Conservation (phyloP, 2,113 vertebrate species). For the Athene cunicularia region DNA sequence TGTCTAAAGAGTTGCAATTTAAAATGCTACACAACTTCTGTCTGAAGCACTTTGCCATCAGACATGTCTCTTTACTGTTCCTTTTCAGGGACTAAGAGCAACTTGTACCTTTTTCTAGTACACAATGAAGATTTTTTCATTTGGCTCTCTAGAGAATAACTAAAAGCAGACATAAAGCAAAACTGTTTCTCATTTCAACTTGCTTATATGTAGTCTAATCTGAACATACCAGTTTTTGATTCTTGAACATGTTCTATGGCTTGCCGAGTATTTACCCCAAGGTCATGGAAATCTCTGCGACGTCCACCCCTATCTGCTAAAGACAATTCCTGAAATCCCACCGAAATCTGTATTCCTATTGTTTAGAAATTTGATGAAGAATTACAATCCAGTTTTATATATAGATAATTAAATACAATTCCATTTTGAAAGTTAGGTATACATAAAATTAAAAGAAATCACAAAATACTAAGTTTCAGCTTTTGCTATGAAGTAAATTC, state of each 20-base stretch:
- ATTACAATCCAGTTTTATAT: not conserved
- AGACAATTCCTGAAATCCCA: constrained; percentile 87
- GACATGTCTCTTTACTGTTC: not conserved
- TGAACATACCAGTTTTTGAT: constrained; percentile 83
- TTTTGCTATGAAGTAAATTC: not conserved
- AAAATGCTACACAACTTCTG: not conserved
- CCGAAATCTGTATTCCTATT: constrained; percentile 80
- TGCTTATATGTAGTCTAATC: not conserved
- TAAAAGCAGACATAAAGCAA: not conserved
- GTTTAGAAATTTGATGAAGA: not conserved
- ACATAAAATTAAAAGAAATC: not conserved
- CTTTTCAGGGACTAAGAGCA: not conserved
- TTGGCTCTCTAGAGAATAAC: not conserved
- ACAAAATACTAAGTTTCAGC: not conserved
- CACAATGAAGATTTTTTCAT: not conserved
- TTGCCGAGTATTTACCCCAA: constrained; percentile 86
- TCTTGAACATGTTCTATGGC: constrained; percentile 88
- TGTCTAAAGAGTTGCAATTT: not conserved
- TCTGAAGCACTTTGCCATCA: not conserved
- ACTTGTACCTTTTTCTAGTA: not conserved
- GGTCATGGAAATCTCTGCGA: constrained; percentile 86
- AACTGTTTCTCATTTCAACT: not conserved
- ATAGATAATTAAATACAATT: not conserved
- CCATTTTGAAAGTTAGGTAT: not conserved
- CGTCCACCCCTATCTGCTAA: constrained; percentile 87